Evolutionary conservation across 2,797 vertebrate genomes (phyloP).

Genomic region (Erithacus rubecula): DNA sequence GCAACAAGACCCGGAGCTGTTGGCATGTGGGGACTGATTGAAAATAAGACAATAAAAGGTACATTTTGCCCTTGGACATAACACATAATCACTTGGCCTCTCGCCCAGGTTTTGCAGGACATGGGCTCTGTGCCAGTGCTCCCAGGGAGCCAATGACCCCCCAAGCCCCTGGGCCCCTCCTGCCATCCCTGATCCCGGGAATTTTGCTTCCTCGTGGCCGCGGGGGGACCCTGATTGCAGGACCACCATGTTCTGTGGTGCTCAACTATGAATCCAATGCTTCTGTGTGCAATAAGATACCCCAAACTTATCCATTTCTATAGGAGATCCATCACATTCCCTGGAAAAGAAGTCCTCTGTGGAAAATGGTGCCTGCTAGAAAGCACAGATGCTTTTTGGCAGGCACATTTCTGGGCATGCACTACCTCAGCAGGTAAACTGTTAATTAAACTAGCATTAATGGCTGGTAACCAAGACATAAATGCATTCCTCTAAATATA

Average conservation of each 20-base stretch:
- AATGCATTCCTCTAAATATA: not conserved
- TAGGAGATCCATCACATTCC: not conserved
- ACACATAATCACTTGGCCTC: not conserved
- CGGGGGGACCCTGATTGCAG: not conserved
- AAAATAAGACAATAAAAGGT: rapidly evolving
- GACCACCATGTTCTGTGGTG: not conserved
- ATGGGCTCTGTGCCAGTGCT: not conserved
- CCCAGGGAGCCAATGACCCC: rapidly evolving
- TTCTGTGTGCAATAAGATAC: not conserved
- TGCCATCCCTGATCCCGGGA: not conserved
- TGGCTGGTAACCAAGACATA: not conserved
- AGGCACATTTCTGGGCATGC: not conserved
- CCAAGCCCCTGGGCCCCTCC: rapidly evolving
- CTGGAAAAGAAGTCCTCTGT: rapidly evolving
- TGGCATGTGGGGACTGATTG: rapidly evolving
- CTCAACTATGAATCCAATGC: not conserved
- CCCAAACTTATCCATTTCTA: rapidly evolving
- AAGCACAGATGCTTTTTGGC: not conserved
- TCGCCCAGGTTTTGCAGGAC: not conserved
- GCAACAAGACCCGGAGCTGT: rapidly evolving
- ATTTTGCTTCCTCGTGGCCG: not conserved
- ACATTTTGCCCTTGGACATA: rapidly evolving
- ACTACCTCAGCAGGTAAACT: not conserved
- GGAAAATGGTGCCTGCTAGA: not conserved
- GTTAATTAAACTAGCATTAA: not conserved